Evolutionary conservation across 2,113 vertebrate genomes (phyloP), one percentile per base, ranked within the genome.

Genomic region (Sinocyclocheilus anophthalmus): DNA sequence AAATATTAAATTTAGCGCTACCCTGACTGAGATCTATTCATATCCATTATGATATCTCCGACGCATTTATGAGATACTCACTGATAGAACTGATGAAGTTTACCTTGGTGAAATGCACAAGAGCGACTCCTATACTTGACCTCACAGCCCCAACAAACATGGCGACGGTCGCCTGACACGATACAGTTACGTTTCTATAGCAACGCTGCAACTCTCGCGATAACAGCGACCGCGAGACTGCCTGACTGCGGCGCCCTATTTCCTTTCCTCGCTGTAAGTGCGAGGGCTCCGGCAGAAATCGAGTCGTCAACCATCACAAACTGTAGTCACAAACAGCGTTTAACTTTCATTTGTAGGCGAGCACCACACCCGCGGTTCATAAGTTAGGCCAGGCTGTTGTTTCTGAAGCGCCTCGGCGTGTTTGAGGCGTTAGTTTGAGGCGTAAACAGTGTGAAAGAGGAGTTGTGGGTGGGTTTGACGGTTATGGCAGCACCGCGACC

Each of bases 401-500:
- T 67, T 72, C 65, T n/a, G 16, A 53, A 10, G 63, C 10, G 42
- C 63, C 20, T 18, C 37, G 37, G 39, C 48, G 42, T 30, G 42
- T 69, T 82, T 69, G 4, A 39, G 14, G 2, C 81, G 67, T 24
- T 39, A 26, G 26, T 83, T 73, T 14, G 65, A 53, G 50, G 48
- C 67, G 67, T 83, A 73, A 83, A 72, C 65, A 33, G 33, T 22
- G 76, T 76, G 39, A 53, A 50, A 63, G 48, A 84, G 67, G 55
- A 42, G 55, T 69, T 42, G 20, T 55, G 65, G n/a, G 53, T 39
- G n/a, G 26, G 24, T 61, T 33, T 59, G 59, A 70, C 61, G 87
- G 93, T 93, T 90, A 95, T 96, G 95, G 95, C 95, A 93, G 92
- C 95, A 91, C 93, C 92, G 76, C 93, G 94, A 83, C 95, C 94